Conservation (phyloP, 1,140 invertebrate genomes). For the Rhyzopertha dominica region DNA sequence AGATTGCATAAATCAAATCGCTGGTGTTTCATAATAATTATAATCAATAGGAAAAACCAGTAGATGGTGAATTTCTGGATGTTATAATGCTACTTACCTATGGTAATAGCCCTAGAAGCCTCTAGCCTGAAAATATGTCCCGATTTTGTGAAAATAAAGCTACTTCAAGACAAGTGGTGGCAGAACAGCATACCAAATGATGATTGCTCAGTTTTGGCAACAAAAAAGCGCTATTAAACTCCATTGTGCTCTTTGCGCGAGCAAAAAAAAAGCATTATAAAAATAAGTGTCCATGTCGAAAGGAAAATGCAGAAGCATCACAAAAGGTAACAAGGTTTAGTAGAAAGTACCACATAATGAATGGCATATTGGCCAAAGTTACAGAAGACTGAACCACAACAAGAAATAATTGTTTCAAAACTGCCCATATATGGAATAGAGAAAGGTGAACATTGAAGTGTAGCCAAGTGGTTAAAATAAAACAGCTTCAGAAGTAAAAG, state of each 20-base stretch:
- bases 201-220: neutral
- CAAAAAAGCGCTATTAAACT: slow-evolving; percentile 6
- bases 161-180: slow-evolving; percentile 33
- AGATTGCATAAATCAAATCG: slow-evolving; percentile 5
- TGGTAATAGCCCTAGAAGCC: slow-evolving; percentile 37
- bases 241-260: slow-evolving; percentile 12
- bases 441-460: no score
- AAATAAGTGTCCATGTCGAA: no score
- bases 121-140: slow-evolving; percentile 27
- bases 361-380: no score
- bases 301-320: no score
- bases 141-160: slow-evolving; percentile 33
- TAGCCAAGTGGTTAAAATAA: no score
- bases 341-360: no score
- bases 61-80: slow-evolving; percentile 22
- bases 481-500: no score
- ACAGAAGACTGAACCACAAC: no score
- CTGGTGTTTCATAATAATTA: slow-evolving; percentile 3
- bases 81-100: slow-evolving; percentile 29
- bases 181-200: slow-evolving; percentile 22
- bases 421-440: no score
- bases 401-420: no score
- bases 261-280: no score
- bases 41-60: slow-evolving; percentile 12
- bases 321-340: neutral